A percentile compares a stretch with the other conserved stretches of the same genome.
These are phyloP conservation scores for Lerema accius DNA, from an alignment of 1,140 invertebrate genomes.

Conservation along the genomic window DNA sequence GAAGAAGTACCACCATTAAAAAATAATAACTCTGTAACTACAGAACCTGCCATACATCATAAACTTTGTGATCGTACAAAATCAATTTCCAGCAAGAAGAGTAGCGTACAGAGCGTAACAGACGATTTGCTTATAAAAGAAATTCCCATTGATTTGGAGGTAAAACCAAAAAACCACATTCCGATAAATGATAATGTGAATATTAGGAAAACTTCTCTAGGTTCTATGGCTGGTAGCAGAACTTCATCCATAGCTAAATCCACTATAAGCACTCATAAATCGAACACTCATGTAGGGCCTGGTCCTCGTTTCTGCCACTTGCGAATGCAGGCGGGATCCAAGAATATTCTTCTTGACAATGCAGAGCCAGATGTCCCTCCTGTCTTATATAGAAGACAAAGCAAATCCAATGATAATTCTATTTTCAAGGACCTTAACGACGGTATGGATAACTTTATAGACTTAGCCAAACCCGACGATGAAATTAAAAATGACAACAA, in stretches of 20 bases:
- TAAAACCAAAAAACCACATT: constrained; percentile 50
- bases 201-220: constrained; percentile 71
- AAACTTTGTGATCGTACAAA: constrained; percentile 83
- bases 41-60: constrained; percentile 84
- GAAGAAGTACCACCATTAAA: constrained; percentile 61
- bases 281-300: constrained; percentile 76
- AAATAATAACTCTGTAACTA: constrained; percentile 62
- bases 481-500: constrained; percentile 52
- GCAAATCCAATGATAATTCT: constrained; percentile 76
- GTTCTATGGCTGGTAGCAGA: constrained; percentile 77
- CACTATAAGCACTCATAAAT: constrained; percentile 75
- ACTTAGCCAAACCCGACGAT: constrained; percentile 62
- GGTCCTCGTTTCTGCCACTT: constrained; percentile 89
- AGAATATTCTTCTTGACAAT: constrained; percentile 91
- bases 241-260: constrained; percentile 78
- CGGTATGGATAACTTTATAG: constrained; percentile 68
- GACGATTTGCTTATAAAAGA: constrained; percentile 65
- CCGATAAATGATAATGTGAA: constrained; percentile 46
- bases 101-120: constrained; percentile 61
- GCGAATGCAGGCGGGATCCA: constrained; percentile 88
- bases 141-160: constrained; percentile 51
- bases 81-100: constrained; percentile 70
- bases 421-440: constrained; percentile 75
- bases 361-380: constrained; percentile 86
- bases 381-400: constrained; percentile 86